Base-by-base conservation (phyloP, 2,888 invertebrate genomes). In the Ramazzottius varieornatus region DNA sequence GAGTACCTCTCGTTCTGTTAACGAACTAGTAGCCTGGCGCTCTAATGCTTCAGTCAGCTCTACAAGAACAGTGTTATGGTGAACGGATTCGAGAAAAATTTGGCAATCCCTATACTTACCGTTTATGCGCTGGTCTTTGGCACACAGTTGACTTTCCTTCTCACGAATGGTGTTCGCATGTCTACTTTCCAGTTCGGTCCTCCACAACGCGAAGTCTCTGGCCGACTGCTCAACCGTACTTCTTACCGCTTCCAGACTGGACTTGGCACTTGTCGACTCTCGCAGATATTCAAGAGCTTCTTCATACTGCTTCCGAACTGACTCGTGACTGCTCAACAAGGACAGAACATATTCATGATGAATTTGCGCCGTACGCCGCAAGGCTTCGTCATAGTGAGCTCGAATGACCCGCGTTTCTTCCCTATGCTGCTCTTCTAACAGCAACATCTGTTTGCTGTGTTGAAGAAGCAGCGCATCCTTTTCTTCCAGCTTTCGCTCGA, bases 181-280 rank as follows among this genome's bases (percentile, higher is more conserved):
- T 29, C 29, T 13, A 4, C 24, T 8, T 29, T 54, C 54, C 8
- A 54, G 54, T 29, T 54, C 54, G 4, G 54, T 54, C 20, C 54
- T 8, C 54, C 54, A 54, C 13, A 54, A n/a, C 4, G 54, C 54
- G 29, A 54, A 54, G 4, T 54, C 54, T 4, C 29, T 16, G 4
- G 54, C 54, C 54, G 54, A 54, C 29, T 54, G 54, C 54, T 54
- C 54, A 16, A 54, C 54, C n/a, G 54, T 54, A 4, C n/a, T 8
- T 24, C 54, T 13, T n/a, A 54, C 54, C 29, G 29, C 54, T 24
- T 54, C 54, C n/a, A 54, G 8, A 8, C 54, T 29, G 20, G n/a
- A 24, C 29, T 54, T 54, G 4, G 54, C 54, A 8, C 16, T 16
- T 24, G 24, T 4, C 4, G 54, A 8, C 4, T 54, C 54, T 29